phyloP scores from a whole-genome alignment of 2,113 vertebrate species.

The Aptenodytes patagonicus region DNA sequence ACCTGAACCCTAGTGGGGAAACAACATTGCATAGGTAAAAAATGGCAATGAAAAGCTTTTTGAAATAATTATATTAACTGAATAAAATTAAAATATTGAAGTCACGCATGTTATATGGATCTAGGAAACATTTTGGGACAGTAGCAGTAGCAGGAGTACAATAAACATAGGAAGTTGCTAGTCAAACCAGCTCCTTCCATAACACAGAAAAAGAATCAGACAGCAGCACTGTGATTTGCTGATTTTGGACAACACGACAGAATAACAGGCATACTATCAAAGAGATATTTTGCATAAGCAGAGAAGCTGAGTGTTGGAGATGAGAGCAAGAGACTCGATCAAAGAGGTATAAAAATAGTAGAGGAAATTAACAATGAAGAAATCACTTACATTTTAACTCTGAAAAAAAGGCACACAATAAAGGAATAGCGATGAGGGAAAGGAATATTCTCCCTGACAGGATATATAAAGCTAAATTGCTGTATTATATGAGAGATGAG shows the following conservation, averaged over 20 bases:
- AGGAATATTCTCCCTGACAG: neutral
- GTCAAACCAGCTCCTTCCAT: neutral
- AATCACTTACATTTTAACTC: neutral
- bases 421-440: neutral
- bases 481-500: neutral
- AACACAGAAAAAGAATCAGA: neutral
- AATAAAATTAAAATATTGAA: neutral
- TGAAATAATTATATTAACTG: neutral
- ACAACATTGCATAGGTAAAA: neutral
- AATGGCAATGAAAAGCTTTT: neutral
- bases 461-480: neutral
- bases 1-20: neutral
- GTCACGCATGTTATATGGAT: neutral
- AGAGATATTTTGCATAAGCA: neutral
- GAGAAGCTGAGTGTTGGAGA: neutral
- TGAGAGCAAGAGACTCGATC: neutral
- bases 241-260: neutral
- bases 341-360: neutral
- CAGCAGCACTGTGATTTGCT: neutral
- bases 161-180: neutral
- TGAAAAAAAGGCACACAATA: neutral
- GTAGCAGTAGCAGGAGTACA: neutral
- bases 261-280: neutral
- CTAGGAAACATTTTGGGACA: neutral
- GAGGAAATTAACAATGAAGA: neutral